Conservation (phyloP, 2,797 vertebrate species). For the Diglossa cyanea region DNA sequence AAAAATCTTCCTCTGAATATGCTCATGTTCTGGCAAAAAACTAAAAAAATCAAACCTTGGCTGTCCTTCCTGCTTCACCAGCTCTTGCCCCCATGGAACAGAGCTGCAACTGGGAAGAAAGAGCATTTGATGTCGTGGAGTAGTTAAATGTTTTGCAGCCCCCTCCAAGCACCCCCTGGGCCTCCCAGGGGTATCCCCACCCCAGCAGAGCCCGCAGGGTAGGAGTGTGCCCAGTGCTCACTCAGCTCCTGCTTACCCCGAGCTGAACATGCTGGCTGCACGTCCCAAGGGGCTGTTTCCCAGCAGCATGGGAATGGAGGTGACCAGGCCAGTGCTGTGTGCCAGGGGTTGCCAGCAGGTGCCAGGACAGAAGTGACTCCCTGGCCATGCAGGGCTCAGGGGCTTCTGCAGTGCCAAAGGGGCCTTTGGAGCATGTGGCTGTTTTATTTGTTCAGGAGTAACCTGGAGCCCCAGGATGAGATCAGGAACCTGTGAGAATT, state of each 20-base stretch:
- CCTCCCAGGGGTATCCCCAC: not conserved
- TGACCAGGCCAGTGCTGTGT: fast-evolving
- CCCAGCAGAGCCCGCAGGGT: not conserved
- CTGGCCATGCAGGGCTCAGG: not conserved
- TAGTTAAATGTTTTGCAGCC: not conserved
- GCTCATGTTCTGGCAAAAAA: constrained; percentile 1
- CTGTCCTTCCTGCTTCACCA: not conserved
- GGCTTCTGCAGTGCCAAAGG: not conserved
- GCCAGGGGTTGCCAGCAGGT: not conserved
- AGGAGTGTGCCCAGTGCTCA: fast-evolving
- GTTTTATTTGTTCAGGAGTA: not conserved
- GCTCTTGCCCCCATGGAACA: not conserved
- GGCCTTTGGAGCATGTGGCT: not conserved
- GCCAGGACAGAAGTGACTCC: not conserved
- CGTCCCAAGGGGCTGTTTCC: not conserved
- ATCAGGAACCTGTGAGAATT: constrained; percentile 1
- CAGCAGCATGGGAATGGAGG: not conserved
- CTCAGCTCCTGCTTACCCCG: fast-evolving
- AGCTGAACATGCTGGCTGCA: fast-evolving
- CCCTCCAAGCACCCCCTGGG: not conserved
- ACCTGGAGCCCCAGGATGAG: not conserved
- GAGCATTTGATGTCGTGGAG: not conserved
- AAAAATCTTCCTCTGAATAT: not conserved
- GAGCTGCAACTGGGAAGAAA: not conserved
- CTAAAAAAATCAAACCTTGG: not conserved